These are phyloP conservation scores for Muntiacus reevesi DNA, from an alignment of 2,113 vertebrate genomes.

Conservation along the genomic window DNA sequence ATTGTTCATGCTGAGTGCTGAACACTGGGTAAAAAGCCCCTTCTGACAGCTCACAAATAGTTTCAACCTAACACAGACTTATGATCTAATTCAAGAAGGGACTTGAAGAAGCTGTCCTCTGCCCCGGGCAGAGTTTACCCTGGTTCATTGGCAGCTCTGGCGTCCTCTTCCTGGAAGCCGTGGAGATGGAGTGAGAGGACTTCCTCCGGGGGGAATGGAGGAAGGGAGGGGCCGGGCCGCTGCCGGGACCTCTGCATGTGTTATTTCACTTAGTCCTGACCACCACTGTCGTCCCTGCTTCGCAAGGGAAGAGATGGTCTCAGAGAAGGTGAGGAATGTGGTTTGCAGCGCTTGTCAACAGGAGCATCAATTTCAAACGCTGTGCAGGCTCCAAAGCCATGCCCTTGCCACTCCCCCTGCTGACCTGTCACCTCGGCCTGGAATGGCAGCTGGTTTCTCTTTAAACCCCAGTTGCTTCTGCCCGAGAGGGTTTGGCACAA, in stretches of 20 bases:
- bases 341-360: not conserved
- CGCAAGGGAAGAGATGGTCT: not conserved
- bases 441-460: not conserved
- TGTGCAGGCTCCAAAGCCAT: not conserved
- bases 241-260: not conserved
- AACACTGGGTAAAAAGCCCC: not conserved
- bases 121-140: not conserved
- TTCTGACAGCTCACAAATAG: not conserved
- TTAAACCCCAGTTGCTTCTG: not conserved
- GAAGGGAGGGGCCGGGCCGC: not conserved
- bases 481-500: not conserved
- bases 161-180: not conserved
- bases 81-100: not conserved
- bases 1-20: not conserved
- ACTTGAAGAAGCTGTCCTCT: constrained; percentile 36
- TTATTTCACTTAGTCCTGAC: not conserved
- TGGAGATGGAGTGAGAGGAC: not conserved
- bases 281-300: not conserved
- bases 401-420: not conserved
- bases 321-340: not conserved
- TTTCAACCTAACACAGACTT: not conserved
- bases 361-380: not conserved
- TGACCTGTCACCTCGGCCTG: not conserved
- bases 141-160: not conserved
- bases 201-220: not conserved